A percentile compares a stretch with the other conserved stretches of the same genome.
Evolutionary conservation across 2,113 vertebrate species (phyloP).

Genomic region (Neofelis nebulosa): DNA sequence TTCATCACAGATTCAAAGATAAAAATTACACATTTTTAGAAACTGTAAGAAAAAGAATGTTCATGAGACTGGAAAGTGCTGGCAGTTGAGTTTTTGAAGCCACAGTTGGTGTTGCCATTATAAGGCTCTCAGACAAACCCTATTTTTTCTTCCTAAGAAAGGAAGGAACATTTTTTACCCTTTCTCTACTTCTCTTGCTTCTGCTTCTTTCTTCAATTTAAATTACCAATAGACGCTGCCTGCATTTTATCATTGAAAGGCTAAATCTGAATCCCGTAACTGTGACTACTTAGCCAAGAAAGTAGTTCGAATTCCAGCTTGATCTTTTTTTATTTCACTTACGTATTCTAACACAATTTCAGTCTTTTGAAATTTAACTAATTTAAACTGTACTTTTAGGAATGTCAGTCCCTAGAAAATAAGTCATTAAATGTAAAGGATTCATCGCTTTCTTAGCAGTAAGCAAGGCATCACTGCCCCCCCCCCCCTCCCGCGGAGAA

Average conservation of each 20-base stretch:
- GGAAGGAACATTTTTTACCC: not conserved
- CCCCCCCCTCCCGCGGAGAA: too few species aligned
- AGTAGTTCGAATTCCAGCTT: constrained; percentile 17
- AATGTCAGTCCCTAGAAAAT: not conserved
- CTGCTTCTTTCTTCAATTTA: not conserved
- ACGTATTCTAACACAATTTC: not conserved
- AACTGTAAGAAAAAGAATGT: not conserved
- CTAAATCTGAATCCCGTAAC: constrained; percentile 42
- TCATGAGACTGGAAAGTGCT: not conserved
- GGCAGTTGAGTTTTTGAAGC: not conserved
- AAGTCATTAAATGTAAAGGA: not conserved
- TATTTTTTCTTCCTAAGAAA: not conserved
- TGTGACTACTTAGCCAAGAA: constrained; percentile 35
- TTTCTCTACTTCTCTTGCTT: not conserved
- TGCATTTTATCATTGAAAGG: constrained; percentile 20
- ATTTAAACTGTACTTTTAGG: not conserved
- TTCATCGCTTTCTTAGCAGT: not conserved
- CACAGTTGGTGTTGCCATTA: not conserved
- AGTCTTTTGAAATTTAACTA: constrained; percentile 33
- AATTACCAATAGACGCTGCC: not conserved
- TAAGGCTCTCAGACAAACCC: not conserved
- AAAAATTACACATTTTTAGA: not conserved
- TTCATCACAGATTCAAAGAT: not conserved
- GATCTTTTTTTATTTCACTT: constrained; percentile 43
- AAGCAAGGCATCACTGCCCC: accelerated